Conservation (phyloP, 2,888 invertebrate species). For the Oxyteleia sp. region DNA sequence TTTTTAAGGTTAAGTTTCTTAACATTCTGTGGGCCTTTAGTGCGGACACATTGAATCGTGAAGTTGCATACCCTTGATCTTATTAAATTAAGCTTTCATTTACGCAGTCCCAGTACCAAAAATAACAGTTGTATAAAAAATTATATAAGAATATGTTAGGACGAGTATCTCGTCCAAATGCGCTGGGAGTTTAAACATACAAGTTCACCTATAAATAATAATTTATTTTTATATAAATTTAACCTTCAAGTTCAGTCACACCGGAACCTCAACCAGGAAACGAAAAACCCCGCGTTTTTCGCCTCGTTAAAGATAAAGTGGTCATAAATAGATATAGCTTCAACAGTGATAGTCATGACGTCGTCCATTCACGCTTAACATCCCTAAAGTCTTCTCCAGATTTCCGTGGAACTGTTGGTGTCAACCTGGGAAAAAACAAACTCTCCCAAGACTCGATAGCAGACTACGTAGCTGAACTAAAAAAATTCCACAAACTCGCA, state of each 20-base stretch:
- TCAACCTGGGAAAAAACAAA: constrained; percentile 99
- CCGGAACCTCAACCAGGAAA: constrained; percentile 98
- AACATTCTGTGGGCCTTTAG: no score
- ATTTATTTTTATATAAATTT: no score
- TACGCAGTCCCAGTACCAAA: no score
- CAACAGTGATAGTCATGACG: constrained; percentile 97
- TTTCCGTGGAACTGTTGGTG: constrained; percentile 92
- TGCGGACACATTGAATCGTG: no score
- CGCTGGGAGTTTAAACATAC: no score
- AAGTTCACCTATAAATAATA: no score
- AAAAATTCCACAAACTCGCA: constrained; percentile 93
- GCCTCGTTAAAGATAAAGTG: constrained; percentile 94
- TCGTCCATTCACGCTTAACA: constrained; percentile 91
- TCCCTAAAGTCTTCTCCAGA: constrained; percentile 88
- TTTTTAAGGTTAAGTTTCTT: constrained; percentile 2
- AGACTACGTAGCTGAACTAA: constrained; percentile 96
- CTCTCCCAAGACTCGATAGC: constrained; percentile 91
- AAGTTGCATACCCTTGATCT: no score
- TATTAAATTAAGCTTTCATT: no score
- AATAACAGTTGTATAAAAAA: no score
- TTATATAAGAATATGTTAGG: no score
- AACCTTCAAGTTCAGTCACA: constrained; percentile 92
- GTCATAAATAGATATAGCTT: constrained; percentile 99
- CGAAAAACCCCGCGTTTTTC: constrained; percentile 96
- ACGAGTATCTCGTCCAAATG: no score